Base-by-base conservation (phyloP, 2,113 vertebrate genomes). In the Etheostoma spectabile region DNA sequence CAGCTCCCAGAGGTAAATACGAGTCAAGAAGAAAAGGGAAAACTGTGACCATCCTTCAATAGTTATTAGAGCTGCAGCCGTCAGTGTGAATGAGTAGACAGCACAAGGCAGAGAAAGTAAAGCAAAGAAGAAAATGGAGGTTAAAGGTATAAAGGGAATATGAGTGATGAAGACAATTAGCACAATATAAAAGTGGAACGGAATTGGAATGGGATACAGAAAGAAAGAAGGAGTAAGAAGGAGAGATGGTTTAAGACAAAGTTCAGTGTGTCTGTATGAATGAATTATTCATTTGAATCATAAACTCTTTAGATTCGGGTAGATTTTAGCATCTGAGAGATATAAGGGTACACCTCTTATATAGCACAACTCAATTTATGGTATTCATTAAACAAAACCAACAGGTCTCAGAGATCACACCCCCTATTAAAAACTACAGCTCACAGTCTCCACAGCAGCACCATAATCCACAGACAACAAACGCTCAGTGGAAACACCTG, bases 41-140 rank as follows among this genome's bases (percentile, higher is more conserved):
- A 89, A 83, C 86, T 63, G 80, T 86, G 74, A 85, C 89, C 69
- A 59, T 90, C 53, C 67, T 90, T 93, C 90, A 88, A 91, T 93
- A 91, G 93, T 93, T 94, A 91, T 95, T 93, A 90, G 88, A 86
- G 88, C 88, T 81, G 75, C 81, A 91, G 74, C 87, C 75, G 77
- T 94, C 77, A 92, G 69, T 88, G 93, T 77, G 92, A 84, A 93
- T 88, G 86, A 85, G 73, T 49, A 89, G 84, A 87, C 84, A 81
- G 75, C 68, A 84, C 77, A 51, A 78, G 76, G 69, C 35, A 72
- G 48, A 46, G 62, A 84, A 70, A 64, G 72, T 46, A 73, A 83
- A 87, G 80, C 51, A 49, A 64, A 71, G 67, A 70, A 73, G 66
- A 56, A 71, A 82, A 66, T 49, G 11, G 74, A 83, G 66, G 80